Evolutionary conservation across 2,113 vertebrate species (phyloP).

Genomic region (Xenopus laevis): DNA sequence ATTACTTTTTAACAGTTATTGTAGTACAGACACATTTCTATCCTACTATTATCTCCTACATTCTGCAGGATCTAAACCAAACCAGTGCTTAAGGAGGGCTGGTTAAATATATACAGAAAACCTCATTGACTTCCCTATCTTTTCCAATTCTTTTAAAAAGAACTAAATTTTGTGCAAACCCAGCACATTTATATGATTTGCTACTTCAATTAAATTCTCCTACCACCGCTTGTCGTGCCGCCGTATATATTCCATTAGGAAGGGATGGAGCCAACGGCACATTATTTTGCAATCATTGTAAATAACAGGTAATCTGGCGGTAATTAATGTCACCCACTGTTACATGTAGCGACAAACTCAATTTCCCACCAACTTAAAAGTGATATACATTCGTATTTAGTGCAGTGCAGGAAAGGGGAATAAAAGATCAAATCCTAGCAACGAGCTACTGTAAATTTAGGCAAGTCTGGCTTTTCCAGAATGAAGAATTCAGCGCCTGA

Average conservation of each 20-base stretch:
- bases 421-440: not conserved
- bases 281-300: conserved; percentile 44
- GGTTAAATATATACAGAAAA: conserved; percentile 21
- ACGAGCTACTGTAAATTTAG: not conserved
- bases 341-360: conserved; percentile 28
- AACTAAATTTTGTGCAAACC: conserved; percentile 45
- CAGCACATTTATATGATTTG: conserved; percentile 55
- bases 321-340: conserved; percentile 39
- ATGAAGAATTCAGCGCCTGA: conserved; percentile 1
- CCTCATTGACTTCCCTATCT: conserved; percentile 4
- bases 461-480: conserved; percentile 3
- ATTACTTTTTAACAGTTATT: too few species aligned
- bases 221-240: conserved; percentile 30
- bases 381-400: conserved; percentile 40
- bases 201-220: conserved; percentile 55
- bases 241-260: conserved; percentile 35
- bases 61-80: not conserved
- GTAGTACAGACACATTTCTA: too few species aligned
- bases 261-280: conserved; percentile 4
- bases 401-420: conserved; percentile 25
- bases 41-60: not conserved
- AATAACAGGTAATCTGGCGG: conserved; percentile 38
- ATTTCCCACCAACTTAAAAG: conserved; percentile 36
- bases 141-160: conserved; percentile 4
- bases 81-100: not conserved